Evolutionary conservation across 2,888 invertebrate species (phyloP).

Genomic region (Rhimphoctona megacephalus): DNA sequence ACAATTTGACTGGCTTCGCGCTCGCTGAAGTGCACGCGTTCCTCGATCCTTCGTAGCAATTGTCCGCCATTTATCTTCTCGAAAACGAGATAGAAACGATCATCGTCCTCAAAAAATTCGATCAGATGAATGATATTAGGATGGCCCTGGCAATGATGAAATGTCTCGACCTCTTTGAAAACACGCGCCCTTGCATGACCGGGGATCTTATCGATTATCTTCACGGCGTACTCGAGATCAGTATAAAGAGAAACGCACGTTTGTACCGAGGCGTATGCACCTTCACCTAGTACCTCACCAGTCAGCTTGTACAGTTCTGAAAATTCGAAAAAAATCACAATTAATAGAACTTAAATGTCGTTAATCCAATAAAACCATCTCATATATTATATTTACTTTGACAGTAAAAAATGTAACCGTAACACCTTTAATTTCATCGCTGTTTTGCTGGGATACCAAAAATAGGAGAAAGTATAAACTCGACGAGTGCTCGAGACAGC

Average conservation of each 20-base stretch:
- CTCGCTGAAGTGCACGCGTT: slow-evolving; percentile 97
- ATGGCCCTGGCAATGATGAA: slow-evolving; percentile 99
- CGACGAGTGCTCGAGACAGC: too few relatives aligned
- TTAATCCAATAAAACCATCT: not conserved
- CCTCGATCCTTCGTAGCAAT: slow-evolving; percentile 96
- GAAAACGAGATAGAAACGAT: slow-evolving; percentile 98
- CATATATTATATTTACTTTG: too few relatives aligned
- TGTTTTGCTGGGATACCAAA: too few relatives aligned
- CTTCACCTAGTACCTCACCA: slow-evolving; percentile 97
- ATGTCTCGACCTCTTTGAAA: slow-evolving; percentile 99
- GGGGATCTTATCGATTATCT: slow-evolving; percentile 98
- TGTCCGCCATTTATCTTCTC: slow-evolving; percentile 99
- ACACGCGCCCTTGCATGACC: slow-evolving; percentile 97
- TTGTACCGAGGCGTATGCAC: slow-evolving; percentile 98
- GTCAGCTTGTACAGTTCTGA: slow-evolving; percentile 97
- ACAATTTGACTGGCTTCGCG: slow-evolving; percentile 98
- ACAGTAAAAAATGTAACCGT: too few relatives aligned
- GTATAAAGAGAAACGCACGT: slow-evolving; percentile 97
- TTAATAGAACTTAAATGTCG: not conserved
- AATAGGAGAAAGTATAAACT: too few relatives aligned
- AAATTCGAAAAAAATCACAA: slow-evolving; percentile 64
- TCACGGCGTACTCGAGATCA: slow-evolving; percentile 97
- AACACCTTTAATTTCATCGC: too few relatives aligned
- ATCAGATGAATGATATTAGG: slow-evolving; percentile 98
- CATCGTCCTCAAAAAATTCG: slow-evolving; percentile 98